A percentile compares a stretch with the other conserved stretches of the same genome.
Evolutionary conservation across 2,797 vertebrate species (phyloP).

Genomic region (Toxotes lorentzi): DNA sequence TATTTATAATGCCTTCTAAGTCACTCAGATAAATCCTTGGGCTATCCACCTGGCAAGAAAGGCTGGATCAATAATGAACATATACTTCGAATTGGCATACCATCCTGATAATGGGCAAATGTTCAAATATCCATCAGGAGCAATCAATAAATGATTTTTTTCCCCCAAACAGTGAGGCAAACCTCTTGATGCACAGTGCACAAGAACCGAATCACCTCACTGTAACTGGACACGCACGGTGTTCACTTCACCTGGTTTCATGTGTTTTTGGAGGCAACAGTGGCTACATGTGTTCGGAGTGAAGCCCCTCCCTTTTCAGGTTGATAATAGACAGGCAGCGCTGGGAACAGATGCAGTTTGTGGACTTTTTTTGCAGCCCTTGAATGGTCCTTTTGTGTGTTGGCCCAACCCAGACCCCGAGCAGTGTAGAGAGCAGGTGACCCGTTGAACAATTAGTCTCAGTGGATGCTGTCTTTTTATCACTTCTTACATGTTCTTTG

Average conservation of each 20-base stretch:
- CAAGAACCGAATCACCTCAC: slow-evolving; percentile 68
- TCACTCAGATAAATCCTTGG: slow-evolving; percentile 3
- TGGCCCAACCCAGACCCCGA: slow-evolving; percentile 29
- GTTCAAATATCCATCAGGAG: slow-evolving; percentile 9
- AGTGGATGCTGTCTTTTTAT: slow-evolving; percentile 10
- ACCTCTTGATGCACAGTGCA: slow-evolving; percentile 44
- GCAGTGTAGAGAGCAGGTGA: slow-evolving; percentile 52
- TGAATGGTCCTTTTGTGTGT: slow-evolving; percentile 78
- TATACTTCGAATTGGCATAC: not conserved
- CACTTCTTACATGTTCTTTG: not conserved
- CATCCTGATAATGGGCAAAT: not conserved
- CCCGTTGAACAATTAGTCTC: slow-evolving; percentile 47
- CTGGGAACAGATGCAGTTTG: slow-evolving; percentile 80
- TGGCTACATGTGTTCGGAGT: slow-evolving; percentile 45
- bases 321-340: slow-evolving; percentile 62
- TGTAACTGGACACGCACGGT: slow-evolving; percentile 72
- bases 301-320: slow-evolving; percentile 55
- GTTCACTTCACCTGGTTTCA: slow-evolving; percentile 47
- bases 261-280: slow-evolving; percentile 29
- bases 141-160: slow-evolving; percentile 21
- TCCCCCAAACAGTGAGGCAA: slow-evolving; percentile 26
- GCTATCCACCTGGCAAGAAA: slow-evolving; percentile 20
- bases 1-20: slow-evolving; percentile 33
- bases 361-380: slow-evolving; percentile 55
- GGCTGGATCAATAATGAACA: slow-evolving; percentile 15